Evolutionary conservation across 2,797 vertebrate species (phyloP).

Genomic region (Bucorvus abyssinicus): DNA sequence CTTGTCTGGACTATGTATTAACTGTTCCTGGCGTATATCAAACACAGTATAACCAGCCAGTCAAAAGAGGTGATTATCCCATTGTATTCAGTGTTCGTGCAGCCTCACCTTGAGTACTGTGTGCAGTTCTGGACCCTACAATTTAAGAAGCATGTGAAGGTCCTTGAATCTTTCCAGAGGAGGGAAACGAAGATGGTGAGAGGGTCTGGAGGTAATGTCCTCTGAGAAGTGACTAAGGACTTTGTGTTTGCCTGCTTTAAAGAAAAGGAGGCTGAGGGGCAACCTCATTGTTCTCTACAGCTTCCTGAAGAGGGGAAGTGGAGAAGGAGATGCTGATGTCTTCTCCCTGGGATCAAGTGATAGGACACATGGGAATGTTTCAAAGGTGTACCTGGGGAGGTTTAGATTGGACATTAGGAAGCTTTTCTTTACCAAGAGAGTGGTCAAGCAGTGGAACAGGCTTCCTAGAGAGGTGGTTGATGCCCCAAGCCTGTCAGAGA

Average conservation of each 20-base stretch:
- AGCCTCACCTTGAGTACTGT: not conserved
- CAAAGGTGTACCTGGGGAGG: not conserved
- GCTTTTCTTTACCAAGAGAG: not conserved
- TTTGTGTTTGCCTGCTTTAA: too few species aligned
- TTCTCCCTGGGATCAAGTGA: not conserved
- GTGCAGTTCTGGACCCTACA: not conserved
- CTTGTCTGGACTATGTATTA: not conserved
- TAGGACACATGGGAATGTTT: rapidly evolving
- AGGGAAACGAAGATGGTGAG: not conserved
- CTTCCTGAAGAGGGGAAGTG: not conserved
- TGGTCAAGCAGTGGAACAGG: not conserved
- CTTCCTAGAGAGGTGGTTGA: not conserved
- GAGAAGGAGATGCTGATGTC: not conserved
- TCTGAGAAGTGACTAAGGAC: too few species aligned
- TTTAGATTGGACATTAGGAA: not conserved
- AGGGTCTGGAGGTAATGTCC: not conserved
- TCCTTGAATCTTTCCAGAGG: not conserved
- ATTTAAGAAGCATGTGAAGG: not conserved
- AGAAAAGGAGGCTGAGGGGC: too few species aligned
- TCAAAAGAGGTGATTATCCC: not conserved
- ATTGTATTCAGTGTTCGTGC: not conserved
- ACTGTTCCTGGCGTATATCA: not conserved
- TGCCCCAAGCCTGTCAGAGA: not conserved
- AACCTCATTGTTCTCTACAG: not conserved
- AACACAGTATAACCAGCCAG: not conserved